A percentile compares a stretch with the other conserved stretches of the same genome.
phyloP scores from a whole-genome alignment of 1,140 invertebrate species.

The Brachionus sp. region DNA sequence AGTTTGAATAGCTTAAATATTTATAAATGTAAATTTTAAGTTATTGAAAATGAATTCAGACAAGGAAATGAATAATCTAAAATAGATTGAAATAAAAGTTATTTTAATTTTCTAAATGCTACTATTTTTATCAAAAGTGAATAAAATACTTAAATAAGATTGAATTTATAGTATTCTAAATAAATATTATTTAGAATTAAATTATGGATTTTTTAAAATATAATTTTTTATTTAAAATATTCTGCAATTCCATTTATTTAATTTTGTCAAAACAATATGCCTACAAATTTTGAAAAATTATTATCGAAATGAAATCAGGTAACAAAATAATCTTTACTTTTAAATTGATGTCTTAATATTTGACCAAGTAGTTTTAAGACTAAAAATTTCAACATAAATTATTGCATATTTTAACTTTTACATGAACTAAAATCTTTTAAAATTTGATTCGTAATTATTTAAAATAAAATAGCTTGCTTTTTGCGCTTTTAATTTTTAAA shows the following conservation, averaged over 20 bases:
- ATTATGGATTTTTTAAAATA: too few relatives aligned
- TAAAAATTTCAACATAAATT: neutral
- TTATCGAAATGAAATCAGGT: neutral
- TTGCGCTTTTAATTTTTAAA: neutral
- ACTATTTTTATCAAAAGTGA: too few relatives aligned
- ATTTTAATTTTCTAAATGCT: too few relatives aligned
- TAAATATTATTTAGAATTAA: too few relatives aligned
- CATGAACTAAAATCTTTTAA: neutral
- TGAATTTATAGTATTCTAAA: too few relatives aligned
- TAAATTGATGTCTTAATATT: neutral
- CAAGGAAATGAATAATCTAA: too few relatives aligned
- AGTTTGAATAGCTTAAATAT: too few relatives aligned
- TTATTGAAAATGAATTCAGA: too few relatives aligned
- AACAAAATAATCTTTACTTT: neutral
- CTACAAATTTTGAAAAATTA: neutral
- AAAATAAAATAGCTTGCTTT: neutral
- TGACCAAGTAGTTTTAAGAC: neutral
- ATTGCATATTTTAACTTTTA: neutral
- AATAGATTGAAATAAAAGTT: too few relatives aligned
- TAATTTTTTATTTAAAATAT: too few relatives aligned
- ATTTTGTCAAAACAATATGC: neutral
- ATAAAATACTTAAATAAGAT: too few relatives aligned
- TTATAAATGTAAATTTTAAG: too few relatives aligned
- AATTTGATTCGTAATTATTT: conserved; percentile 32
- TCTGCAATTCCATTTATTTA: neutral